phyloP scores from a whole-genome alignment of 2,888 invertebrate species.

The Euproctis similis region DNA sequence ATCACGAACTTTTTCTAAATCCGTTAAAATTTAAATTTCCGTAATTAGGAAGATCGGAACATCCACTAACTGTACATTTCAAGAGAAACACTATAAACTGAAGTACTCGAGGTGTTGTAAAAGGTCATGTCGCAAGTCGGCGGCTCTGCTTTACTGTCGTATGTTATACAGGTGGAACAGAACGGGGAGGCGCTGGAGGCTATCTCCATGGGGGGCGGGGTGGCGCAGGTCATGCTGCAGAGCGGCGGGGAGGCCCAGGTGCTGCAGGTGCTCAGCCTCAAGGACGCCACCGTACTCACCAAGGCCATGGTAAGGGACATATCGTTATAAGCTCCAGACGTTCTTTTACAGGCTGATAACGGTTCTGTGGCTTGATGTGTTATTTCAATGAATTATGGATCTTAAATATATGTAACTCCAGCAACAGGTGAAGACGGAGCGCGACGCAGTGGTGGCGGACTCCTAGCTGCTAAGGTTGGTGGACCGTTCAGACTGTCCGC shows the following conservation, averaged over 20 bases:
- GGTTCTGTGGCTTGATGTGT: no score
- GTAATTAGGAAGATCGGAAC: no score
- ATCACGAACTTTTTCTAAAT: no score
- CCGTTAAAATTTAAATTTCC: no score
- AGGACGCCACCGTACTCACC: constrained; percentile 87
- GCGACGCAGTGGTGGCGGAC: constrained; percentile 75
- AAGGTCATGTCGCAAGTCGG: no score
- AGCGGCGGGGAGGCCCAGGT: constrained; percentile 81
- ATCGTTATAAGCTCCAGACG: no score
- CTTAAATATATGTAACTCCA: background rate
- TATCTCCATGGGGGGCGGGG: constrained; percentile 84
- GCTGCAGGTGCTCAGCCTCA: constrained; percentile 88
- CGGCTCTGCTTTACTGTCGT: background rate
- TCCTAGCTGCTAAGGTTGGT: constrained; percentile 61
- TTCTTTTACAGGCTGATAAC: no score
- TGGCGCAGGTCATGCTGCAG: constrained; percentile 89
- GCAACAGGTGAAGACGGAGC: constrained; percentile 81
- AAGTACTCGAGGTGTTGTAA: no score
- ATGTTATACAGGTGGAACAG: constrained; percentile 82
- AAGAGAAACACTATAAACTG: no score
- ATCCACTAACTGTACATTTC: no score
- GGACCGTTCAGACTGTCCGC: constrained; percentile 25
- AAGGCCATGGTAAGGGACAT: constrained; percentile 83
- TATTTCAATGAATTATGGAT: background rate
- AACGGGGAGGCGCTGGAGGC: constrained; percentile 85